Base-by-base conservation (phyloP, 2,797 vertebrate species). In the Acanthornis magna region DNA sequence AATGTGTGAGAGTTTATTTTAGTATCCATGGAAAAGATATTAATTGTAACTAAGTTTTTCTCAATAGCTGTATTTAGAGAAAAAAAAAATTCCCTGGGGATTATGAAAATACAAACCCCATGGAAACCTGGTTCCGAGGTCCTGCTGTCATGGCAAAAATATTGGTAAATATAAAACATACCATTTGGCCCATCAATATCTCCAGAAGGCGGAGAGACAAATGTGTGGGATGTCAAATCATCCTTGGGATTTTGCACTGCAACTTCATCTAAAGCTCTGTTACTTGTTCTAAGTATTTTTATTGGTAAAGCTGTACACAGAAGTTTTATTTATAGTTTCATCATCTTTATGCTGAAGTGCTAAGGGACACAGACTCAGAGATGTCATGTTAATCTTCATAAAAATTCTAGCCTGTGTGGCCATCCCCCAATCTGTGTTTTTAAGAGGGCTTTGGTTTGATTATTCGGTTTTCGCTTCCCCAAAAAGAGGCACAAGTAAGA, bases 361-460 rank as follows among this genome's bases (percentile, higher is more conserved):
- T 88, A 54, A 92, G 62, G 57, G 78, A 71, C 38, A 54, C 29
- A 67, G 63, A 43, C 40, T 40, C 45, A 45, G 88, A 87, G 29
- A 85, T 84, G 75, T 91, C 66, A 45, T 68, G 65, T 70, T 66
- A 73, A 74, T 93, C 68, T 94, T 90, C n/a, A 55, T 81, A 89
- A 83, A 82, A 65, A 71, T 85, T 38, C 48, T 53, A 50, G 27
- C 11, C 21, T 36, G 10, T 19, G 11, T 71, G 71, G 55, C 29
- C 43, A 23, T 34, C 4, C 42, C 19, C 25, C 42, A 17, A 22
- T 71, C 27, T 34, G 38, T 8, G 32, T n/a, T 83, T 57, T 36
- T 60, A 50, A 26, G 21, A 75, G 36, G 10, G 20, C 23, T 43
- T 70, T 79, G 42, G 30, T 60, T 81, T 86, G 27, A n/a, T 83